phyloP scores from a whole-genome alignment of 2,888 invertebrate genomes.

The Paralinhomoeus sp. region DNA sequence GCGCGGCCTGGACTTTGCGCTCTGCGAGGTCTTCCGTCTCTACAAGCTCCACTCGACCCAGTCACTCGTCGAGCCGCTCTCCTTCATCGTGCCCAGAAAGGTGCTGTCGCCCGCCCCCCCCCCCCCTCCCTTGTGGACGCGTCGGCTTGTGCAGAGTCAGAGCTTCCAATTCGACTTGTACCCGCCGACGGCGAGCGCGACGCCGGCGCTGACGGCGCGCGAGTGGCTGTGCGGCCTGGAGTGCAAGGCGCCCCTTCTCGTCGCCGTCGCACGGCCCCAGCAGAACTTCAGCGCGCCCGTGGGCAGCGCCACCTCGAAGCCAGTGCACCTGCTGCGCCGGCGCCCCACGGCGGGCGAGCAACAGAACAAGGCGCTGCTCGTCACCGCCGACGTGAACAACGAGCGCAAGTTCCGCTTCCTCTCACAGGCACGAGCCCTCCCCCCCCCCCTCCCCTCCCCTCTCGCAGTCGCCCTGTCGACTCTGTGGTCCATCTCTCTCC shows the following conservation, averaged over 20 bases:
- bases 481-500: too few species aligned
- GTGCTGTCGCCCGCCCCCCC: conserved; percentile 28
- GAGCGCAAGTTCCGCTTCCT: conserved; percentile 63
- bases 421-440: conserved; percentile 37
- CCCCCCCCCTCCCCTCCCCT: too few species aligned
- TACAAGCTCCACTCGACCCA: conserved; percentile 54
- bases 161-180: conserved; percentile 38
- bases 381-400: conserved; percentile 43
- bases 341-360: background rate
- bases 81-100: conserved; percentile 95
- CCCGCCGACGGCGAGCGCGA: conserved; percentile 75
- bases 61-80: conserved; percentile 60
- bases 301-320: conserved; percentile 5
- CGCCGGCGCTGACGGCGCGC: conserved; percentile 65
- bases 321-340: conserved; percentile 4
- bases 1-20: conserved; percentile 73
- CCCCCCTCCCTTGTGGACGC: background rate
- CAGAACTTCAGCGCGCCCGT: background rate
- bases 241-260: conserved; percentile 56
- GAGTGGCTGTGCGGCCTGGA: conserved; percentile 63
- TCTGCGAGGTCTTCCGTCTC: conserved; percentile 79
- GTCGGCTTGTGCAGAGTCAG: background rate
- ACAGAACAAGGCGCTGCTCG: background rate
- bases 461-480: too few species aligned
- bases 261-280: conserved; percentile 46